Conservation (phyloP, 1,140 invertebrate genomes). For the Diorhabda carinulata region DNA sequence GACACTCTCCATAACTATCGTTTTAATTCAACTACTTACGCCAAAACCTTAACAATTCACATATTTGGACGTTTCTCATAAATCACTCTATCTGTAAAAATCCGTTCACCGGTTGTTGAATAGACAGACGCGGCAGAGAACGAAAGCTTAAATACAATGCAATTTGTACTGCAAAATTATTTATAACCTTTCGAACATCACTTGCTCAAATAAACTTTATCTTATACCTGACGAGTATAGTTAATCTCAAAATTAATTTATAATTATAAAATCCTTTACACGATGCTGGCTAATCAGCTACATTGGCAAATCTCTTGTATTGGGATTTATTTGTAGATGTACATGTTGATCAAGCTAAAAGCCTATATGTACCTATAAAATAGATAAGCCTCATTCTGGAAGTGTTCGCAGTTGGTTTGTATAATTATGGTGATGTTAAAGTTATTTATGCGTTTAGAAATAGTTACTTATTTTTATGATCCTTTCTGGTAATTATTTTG, state of each 20-base stretch:
- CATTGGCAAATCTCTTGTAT: conserved; percentile 2
- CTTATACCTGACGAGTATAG: background rate
- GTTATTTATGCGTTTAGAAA: too few relatives aligned
- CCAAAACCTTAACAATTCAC: too few relatives aligned
- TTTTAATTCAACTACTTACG: too few relatives aligned
- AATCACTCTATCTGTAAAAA: too few relatives aligned
- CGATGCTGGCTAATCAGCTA: background rate
- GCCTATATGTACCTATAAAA: background rate
- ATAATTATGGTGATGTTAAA: too few relatives aligned
- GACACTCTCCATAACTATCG: too few relatives aligned
- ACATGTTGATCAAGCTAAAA: background rate
- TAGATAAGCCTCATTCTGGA: background rate
- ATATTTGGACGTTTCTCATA: too few relatives aligned
- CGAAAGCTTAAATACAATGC: too few relatives aligned
- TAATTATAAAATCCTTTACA: background rate
- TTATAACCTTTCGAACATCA: background rate
- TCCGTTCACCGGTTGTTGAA: too few relatives aligned
- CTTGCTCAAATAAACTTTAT: background rate
- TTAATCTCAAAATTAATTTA: background rate
- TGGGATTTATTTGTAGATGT: background rate
- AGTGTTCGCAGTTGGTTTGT: background rate
- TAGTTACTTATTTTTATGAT: too few relatives aligned
- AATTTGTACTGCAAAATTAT: background rate
- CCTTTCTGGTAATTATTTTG: too few relatives aligned
- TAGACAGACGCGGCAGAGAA: too few relatives aligned